phyloP scores from a whole-genome alignment of 2,888 invertebrate species.

The Scaptomyza reducta region DNA sequence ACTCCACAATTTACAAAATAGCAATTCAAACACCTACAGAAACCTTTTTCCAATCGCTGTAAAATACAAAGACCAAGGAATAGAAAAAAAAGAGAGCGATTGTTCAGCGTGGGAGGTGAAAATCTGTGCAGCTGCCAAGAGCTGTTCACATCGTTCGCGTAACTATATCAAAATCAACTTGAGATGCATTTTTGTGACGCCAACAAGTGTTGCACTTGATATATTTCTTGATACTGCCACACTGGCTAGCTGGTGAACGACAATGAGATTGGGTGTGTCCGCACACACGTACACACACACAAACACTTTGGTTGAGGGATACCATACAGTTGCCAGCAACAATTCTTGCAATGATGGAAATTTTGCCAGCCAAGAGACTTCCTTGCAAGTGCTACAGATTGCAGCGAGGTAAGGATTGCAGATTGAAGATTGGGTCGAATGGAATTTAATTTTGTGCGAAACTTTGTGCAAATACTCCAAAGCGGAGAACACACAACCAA shows the following conservation, averaged over 20 bases:
- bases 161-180: conserved; percentile 66
- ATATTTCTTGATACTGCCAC: conserved; percentile 64
- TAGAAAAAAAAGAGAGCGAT: background rate
- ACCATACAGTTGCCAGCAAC: conserved; percentile 14
- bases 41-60: conserved; percentile 12
- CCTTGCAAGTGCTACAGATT: conserved; percentile 33
- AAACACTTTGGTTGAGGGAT: background rate
- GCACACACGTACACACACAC: background rate
- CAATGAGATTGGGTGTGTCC: conserved; percentile 57
- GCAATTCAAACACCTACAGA: conserved; percentile 17
- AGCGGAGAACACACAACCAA: conserved; percentile 21
- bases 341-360: conserved; percentile 45
- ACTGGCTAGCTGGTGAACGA: conserved; percentile 23
- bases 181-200: conserved; percentile 70
- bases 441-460: conserved; percentile 75
- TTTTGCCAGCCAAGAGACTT: conserved; percentile 32
- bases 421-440: conserved; percentile 51
- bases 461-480: conserved; percentile 52
- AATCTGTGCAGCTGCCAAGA: conserved; percentile 42
- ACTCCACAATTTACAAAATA: conserved; percentile 22
- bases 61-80: background rate
- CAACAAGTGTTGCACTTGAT: conserved; percentile 79
- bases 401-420: conserved; percentile 52
- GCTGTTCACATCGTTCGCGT: conserved; percentile 46
- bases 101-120: background rate